A percentile compares a stretch with the other conserved stretches of the same genome.
Conservation (phyloP, 2,888 invertebrate species). For the Cataglyphis livida region DNA sequence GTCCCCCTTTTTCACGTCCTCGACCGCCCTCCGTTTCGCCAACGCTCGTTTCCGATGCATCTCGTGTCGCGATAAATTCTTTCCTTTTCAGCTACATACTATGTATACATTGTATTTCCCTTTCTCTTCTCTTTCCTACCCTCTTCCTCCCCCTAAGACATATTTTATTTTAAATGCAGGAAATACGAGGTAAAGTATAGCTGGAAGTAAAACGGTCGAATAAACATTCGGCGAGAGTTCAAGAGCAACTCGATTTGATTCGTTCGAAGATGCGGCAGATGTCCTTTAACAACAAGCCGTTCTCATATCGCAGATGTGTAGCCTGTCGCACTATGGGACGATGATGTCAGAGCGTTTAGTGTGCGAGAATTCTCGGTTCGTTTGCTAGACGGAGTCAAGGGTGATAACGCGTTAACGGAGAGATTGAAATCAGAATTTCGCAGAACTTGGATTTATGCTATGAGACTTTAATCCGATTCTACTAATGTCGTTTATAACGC, state of each 20-base stretch:
- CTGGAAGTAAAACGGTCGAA: not conserved
- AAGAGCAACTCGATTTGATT: constrained; percentile 62
- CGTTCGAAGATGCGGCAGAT: constrained; percentile 60
- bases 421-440: constrained; percentile 16
- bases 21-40: constrained; percentile 28
- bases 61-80: not conserved
- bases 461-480: not conserved
- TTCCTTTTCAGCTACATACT: constrained; percentile 4
- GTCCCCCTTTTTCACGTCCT: constrained; percentile 28
- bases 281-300: constrained; percentile 69
- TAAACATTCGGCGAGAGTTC: constrained; percentile 21
- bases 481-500: not conserved
- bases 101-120: constrained; percentile 5
- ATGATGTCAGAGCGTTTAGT: not conserved
- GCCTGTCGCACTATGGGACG: constrained; percentile 47
- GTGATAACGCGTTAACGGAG: constrained; percentile 20
- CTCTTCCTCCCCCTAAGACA: constrained; percentile 13
- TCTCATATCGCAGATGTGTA: not conserved
- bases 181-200: not conserved
- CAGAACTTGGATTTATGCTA: not conserved
- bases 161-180: constrained; percentile 18
- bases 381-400: not conserved
- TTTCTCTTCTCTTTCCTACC: not conserved
- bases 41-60: constrained; percentile 33
- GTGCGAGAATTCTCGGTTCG: not conserved